Conservation (phyloP, 92 coral and sea anemone genomes). For the Virgularia gustaviana region DNA sequence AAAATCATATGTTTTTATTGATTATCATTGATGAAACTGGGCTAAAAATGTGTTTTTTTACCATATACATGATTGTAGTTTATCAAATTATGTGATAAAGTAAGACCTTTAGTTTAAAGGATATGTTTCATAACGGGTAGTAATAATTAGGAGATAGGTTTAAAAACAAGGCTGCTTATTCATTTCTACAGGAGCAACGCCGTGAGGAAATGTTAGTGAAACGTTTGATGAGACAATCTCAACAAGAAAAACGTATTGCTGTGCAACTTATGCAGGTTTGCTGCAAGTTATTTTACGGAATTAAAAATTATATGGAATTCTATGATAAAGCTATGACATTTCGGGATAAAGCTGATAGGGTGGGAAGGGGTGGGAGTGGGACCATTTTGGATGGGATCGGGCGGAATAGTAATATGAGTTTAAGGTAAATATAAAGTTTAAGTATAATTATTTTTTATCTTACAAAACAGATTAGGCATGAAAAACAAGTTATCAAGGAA, state of each 20-base stretch:
- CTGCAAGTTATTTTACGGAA: neutral
- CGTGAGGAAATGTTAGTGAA: constrained; percentile 99
- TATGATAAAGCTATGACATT: no score
- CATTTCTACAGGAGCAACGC: constrained; percentile 80
- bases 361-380: no score
- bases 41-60: neutral
- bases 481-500: constrained; percentile 85
- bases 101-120: no score
- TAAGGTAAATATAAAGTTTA: no score
- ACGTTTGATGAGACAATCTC: constrained; percentile 93
- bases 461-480: constrained; percentile 72
- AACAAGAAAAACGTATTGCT: constrained; percentile 93
- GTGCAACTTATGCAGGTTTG: constrained; percentile 97
- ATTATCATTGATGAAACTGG: neutral
- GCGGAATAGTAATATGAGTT: no score
- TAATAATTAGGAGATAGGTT: no score
- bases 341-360: no score
- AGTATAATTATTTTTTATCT: neutral
- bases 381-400: no score
- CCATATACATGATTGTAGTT: neutral
- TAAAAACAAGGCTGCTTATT: no score
- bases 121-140: no score
- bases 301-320: neutral
- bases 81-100: neutral
- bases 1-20: no score